These are phyloP conservation scores for Sebastes trivittatus DNA, from an alignment of 2,797 vertebrate genomes.

Conservation along the genomic window DNA sequence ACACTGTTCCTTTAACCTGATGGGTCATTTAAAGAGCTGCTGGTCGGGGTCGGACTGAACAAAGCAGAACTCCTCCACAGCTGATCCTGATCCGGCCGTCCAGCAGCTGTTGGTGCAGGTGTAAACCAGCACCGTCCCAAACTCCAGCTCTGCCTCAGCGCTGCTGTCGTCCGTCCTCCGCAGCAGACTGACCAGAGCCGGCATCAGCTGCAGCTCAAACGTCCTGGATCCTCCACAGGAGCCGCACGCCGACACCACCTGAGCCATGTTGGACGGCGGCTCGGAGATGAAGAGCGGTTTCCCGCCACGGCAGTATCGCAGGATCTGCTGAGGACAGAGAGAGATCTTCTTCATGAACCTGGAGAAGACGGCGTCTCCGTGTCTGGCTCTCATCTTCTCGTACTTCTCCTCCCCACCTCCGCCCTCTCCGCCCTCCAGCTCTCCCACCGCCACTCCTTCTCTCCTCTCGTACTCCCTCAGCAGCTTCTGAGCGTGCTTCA, in stretches of 20 bases:
- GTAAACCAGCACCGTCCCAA: slow-evolving; percentile 90
- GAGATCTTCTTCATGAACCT: slow-evolving; percentile 93
- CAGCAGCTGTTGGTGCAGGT: slow-evolving; percentile 92
- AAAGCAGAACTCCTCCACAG: slow-evolving; percentile 87
- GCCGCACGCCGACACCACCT: slow-evolving; percentile 73
- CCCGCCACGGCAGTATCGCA: slow-evolving; percentile 89
- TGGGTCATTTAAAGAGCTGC: slow-evolving; percentile 86
- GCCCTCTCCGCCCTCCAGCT: slow-evolving; percentile 69
- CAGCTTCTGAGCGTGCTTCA: slow-evolving; percentile 83
- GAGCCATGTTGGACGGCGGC: slow-evolving; percentile 57
- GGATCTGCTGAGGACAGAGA: slow-evolving; percentile 88
- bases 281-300: slow-evolving; percentile 84
- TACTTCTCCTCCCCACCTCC: slow-evolving; percentile 85
- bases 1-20: background rate
- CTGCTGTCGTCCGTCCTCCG: slow-evolving; percentile 60
- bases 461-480: slow-evolving; percentile 88
- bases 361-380: slow-evolving; percentile 85
- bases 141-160: slow-evolving; percentile 84
- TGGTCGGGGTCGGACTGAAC: slow-evolving; percentile 93
- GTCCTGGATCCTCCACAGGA: slow-evolving; percentile 83
- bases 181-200: slow-evolving; percentile 89
- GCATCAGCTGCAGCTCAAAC: slow-evolving; percentile 96
- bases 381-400: slow-evolving; percentile 85
- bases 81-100: slow-evolving; percentile 63
- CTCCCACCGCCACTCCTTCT: slow-evolving; percentile 76